These are phyloP conservation scores for Lepidurus arcticus DNA, from an alignment of 1,140 invertebrate genomes.

Conservation along the genomic window DNA sequence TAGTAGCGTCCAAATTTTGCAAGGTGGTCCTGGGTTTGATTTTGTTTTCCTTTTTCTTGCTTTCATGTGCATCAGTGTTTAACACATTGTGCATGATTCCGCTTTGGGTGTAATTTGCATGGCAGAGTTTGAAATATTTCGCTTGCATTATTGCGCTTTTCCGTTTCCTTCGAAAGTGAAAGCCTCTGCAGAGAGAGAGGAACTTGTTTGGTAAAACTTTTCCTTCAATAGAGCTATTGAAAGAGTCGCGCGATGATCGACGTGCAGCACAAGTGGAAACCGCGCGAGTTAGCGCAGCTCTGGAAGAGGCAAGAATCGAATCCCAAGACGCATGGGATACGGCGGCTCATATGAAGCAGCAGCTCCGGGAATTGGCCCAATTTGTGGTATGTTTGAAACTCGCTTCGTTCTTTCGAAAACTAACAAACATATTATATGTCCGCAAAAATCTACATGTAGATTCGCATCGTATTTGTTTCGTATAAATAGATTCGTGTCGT, in stretches of 20 bases:
- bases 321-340: constrained; percentile 40
- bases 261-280: constrained; percentile 41
- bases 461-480: neutral
- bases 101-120: neutral
- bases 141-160: neutral
- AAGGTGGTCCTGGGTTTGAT: constrained; percentile 9
- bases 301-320: constrained; percentile 36
- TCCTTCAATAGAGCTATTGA: constrained; percentile 37
- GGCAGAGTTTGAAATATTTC: neutral
- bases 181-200: neutral
- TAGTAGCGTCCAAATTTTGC: constrained; percentile 22
- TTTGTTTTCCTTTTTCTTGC: neutral
- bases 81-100: neutral
- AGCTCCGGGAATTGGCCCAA: constrained; percentile 35
- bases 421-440: too few species aligned
- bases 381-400: neutral
- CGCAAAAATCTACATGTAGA: too few species aligned
- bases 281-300: constrained; percentile 41
- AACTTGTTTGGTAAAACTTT: constrained; percentile 18
- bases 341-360: constrained; percentile 43
- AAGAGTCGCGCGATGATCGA: constrained; percentile 39
- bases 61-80: neutral
- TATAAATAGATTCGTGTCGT: neutral
- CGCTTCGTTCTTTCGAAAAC: neutral
- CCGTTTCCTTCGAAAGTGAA: neutral